Conservation (phyloP, 2,113 vertebrate genomes). For the Rhegmatorhina hoffmannsi region DNA sequence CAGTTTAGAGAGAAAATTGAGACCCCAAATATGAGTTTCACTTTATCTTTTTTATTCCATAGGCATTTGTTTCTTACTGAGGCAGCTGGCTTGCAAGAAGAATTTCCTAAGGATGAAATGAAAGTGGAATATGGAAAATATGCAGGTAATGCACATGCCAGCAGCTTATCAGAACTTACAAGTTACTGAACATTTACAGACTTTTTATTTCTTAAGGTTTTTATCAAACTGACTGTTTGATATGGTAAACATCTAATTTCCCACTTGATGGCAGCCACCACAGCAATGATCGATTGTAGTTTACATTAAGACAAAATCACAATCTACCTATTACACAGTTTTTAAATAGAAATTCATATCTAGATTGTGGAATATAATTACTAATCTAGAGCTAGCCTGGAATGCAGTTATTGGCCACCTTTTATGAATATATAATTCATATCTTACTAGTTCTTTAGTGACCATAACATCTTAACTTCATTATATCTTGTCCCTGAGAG, state of each 20-base stretch:
- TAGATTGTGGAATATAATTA: not conserved
- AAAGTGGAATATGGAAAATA: not conserved
- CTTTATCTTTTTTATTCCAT: not conserved
- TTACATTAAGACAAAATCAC: not conserved
- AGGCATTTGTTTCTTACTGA: slow-evolving; percentile 71
- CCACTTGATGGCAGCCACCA: not conserved
- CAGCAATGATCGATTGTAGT: not conserved
- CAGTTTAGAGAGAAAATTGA: not conserved
- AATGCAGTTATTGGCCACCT: not conserved
- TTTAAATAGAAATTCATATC: not conserved
- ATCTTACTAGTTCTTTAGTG: not conserved
- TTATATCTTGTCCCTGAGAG: not conserved
- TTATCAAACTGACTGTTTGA: not conserved
- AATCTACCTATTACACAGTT: not conserved
- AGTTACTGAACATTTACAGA: not conserved
- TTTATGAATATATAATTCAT: not conserved
- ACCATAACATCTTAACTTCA: not conserved
- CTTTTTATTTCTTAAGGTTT: not conserved
- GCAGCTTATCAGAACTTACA: not conserved
- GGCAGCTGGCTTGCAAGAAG: slow-evolving; percentile 15
- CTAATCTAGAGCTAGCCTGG: not conserved
- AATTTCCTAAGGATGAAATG: not conserved
- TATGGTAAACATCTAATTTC: not conserved
- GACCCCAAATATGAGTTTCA: not conserved
- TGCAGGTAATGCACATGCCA: slow-evolving; percentile 37